phyloP scores from a whole-genome alignment of 2,113 vertebrate species.

The Aptenodytes forsteri region DNA sequence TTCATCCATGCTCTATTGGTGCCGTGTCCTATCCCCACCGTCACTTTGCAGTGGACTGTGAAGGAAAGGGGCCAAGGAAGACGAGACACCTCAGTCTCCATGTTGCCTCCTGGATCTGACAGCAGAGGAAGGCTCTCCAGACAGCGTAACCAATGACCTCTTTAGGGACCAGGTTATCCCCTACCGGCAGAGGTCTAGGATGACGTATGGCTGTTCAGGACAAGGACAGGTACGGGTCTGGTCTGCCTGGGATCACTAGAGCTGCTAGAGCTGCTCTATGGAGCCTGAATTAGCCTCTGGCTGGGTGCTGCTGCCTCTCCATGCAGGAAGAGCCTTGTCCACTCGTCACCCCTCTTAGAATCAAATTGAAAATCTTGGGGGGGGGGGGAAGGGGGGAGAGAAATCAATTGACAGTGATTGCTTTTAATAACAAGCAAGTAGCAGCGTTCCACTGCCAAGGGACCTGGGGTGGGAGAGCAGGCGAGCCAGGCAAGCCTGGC shows the following conservation, averaged over 20 bases:
- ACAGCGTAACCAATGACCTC: fast-evolving
- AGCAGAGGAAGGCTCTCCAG: background rate
- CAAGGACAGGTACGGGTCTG: background rate
- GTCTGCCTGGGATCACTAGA: background rate
- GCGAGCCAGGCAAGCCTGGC: background rate
- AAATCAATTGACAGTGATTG: background rate
- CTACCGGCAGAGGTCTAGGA: background rate
- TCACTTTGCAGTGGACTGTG: background rate
- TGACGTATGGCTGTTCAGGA: fast-evolving
- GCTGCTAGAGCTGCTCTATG: background rate
- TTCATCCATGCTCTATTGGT: fast-evolving
- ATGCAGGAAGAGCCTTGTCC: background rate
- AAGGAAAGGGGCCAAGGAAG: background rate
- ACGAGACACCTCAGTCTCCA: fast-evolving
- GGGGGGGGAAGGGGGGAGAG: too few species aligned
- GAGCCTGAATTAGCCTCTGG: background rate
- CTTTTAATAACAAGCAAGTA: background rate
- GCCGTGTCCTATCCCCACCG: fast-evolving
- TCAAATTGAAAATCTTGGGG: background rate
- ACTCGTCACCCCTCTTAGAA: too few species aligned
- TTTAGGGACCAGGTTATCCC: too few species aligned
- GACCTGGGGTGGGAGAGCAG: background rate
- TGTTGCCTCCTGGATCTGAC: background rate
- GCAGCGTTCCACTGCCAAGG: background rate
- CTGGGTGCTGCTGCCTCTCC: background rate